phyloP scores from a whole-genome alignment of 2,113 vertebrate species.

The Henicopernis longicauda region DNA sequence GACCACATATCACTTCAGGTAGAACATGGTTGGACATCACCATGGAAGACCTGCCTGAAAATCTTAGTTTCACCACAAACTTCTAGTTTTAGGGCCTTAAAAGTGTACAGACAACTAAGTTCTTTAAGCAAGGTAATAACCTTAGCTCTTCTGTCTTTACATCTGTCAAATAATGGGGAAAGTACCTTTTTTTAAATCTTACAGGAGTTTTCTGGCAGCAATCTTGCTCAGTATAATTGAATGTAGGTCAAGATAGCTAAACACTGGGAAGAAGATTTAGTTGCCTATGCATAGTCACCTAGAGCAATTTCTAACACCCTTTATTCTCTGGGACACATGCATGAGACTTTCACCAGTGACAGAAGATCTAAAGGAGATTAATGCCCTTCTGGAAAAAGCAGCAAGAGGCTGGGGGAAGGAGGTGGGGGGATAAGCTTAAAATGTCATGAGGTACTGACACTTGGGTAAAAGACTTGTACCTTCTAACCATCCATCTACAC shows the following conservation, averaged over 20 bases:
- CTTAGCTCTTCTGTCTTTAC: background rate
- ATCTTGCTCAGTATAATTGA: background rate
- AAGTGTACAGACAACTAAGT: background rate
- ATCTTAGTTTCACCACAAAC: background rate
- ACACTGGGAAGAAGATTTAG: background rate
- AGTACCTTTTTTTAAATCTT: background rate
- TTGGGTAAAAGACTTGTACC: background rate
- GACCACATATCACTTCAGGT: fast-evolving
- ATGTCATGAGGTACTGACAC: fast-evolving
- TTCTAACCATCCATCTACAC: fast-evolving
- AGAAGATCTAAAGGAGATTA: background rate
- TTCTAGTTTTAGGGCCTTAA: background rate
- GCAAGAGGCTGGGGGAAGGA: background rate
- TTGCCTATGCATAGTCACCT: background rate
- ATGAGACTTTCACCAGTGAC: background rate
- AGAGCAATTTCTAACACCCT: background rate
- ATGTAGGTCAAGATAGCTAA: background rate
- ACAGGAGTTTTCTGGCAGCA: background rate
- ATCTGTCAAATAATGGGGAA: background rate
- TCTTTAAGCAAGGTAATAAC: background rate
- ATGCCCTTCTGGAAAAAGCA: background rate
- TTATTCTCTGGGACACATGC: background rate
- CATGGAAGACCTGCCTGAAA: background rate
- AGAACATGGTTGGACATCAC: background rate
- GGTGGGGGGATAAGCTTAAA: background rate